A percentile compares a stretch with the other conserved stretches of the same genome.
Evolutionary conservation across 2,888 invertebrate genomes (phyloP).

Genomic region (Thymelicus lineola): DNA sequence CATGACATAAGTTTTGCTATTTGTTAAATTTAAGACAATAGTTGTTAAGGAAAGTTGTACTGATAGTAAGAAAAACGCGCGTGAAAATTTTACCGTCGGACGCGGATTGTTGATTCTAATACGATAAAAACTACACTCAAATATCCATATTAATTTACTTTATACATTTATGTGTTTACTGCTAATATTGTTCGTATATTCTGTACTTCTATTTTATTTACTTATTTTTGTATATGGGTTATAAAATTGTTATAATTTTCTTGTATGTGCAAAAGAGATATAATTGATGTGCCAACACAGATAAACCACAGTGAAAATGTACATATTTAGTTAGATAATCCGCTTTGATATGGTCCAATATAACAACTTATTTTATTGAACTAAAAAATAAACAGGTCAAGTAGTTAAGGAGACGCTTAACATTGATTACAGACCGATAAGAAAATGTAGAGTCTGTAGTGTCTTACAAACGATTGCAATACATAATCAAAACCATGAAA

Average conservation of each 20-base stretch:
- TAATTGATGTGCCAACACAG: neutral
- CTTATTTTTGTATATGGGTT: neutral
- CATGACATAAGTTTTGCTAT: too few species aligned
- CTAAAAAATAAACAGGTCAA: constrained; percentile 1
- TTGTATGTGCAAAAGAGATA: neutral
- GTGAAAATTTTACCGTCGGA: neutral
- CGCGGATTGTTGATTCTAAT: neutral
- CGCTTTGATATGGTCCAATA: neutral
- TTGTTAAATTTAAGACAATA: too few species aligned
- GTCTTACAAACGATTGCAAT: constrained; percentile 11
- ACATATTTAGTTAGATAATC: neutral
- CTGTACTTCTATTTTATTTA: too few species aligned
- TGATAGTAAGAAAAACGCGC: neutral
- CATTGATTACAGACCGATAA: constrained; percentile 10
- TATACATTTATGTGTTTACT: too few species aligned
- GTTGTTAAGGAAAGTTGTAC: too few species aligned
- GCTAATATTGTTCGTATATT: too few species aligned
- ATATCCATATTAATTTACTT: too few species aligned
- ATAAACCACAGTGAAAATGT: neutral
- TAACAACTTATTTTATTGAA: neutral
- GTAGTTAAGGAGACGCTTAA: neutral
- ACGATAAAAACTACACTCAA: constrained; percentile 2
- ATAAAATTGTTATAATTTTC: neutral
- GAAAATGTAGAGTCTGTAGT: constrained; percentile 28
- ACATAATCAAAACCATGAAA: constrained; percentile 49